phyloP scores from a whole-genome alignment of 2,797 vertebrate genomes.

The Acridotheres tristis region DNA sequence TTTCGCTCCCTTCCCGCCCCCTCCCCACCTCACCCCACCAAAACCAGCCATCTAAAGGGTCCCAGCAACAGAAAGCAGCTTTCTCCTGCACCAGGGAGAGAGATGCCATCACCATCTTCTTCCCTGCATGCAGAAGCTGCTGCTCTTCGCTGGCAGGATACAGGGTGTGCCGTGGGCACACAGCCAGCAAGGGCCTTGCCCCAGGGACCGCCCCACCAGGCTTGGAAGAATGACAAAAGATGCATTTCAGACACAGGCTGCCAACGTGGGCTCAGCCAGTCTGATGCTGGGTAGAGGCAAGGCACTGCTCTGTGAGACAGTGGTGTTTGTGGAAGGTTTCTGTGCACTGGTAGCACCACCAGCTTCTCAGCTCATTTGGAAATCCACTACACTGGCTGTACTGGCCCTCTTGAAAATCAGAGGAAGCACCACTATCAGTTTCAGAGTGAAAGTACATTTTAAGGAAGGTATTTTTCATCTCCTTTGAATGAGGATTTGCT shows the following conservation, averaged over 20 bases:
- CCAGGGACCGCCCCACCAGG: background rate
- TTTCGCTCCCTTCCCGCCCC: background rate
- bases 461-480: background rate
- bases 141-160: fast-evolving
- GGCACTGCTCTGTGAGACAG: fast-evolving
- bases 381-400: background rate
- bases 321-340: fast-evolving
- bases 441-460: background rate
- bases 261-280: fast-evolving
- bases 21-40: background rate
- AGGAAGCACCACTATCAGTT: background rate
- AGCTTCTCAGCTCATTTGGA: background rate
- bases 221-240: background rate
- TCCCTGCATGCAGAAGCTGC: fast-evolving
- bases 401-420: background rate
- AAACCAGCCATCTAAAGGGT: background rate
- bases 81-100: background rate
- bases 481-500: background rate
- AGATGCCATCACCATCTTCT: background rate
- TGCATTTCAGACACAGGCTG: background rate
- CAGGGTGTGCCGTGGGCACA: background rate
- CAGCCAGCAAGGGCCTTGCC: background rate
- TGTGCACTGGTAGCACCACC: fast-evolving
- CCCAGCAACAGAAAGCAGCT: background rate
- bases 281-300: background rate